Base-by-base conservation (phyloP, 2,888 invertebrate genomes). In the Lasioglossum oenotherae region DNA sequence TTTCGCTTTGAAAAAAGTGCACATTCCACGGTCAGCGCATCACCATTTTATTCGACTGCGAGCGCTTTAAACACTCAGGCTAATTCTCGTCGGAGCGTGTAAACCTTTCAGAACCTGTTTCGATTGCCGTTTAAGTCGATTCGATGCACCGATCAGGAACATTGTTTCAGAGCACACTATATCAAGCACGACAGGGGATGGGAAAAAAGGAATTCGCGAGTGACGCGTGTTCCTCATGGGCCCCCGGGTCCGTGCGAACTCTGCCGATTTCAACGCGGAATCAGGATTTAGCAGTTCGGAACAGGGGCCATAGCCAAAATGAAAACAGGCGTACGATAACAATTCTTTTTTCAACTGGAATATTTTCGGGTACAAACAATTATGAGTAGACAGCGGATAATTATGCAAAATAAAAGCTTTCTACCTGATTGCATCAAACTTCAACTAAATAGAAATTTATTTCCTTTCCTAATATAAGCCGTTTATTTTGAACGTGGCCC, bases 71-170 rank as follows among this genome's bases (percentile, higher is more conserved):
- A 38, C 67, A 23, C 38, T 35, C 67, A 38, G 38, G 35, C 67
- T 69, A 69, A 69, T 69, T 69, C 35, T 69, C 67, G 23, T 35
- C 67, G 67, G 35, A 69, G 23, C 67, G 67, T 69, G 38, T 38
- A 69, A 69, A 38, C 67, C 67, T 38, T 69, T 69, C 67, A 69
- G 67, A 69, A 69, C 67, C 67, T 69, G 67, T 69, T 69, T 38
- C 67, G 31, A 69, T 69, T 69, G 67, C 67, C 35, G 35, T 69
- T 69, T 69, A 69, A 69, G 31, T 38, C 67, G 67, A 69, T 38
- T 38, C 67, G 67, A 23, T 69, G 35, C 67, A 38, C 67, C 31
- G 67, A 69, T 69, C 67, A 23, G 67, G 23, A 38, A 69, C 67
- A 69, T 69, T 69, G 67, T 69, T 69, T 69, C 67, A 23, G 35